These are phyloP conservation scores for Drosophila tripunctata DNA, from an alignment of 2,888 invertebrate genomes.

Conservation along the genomic window DNA sequence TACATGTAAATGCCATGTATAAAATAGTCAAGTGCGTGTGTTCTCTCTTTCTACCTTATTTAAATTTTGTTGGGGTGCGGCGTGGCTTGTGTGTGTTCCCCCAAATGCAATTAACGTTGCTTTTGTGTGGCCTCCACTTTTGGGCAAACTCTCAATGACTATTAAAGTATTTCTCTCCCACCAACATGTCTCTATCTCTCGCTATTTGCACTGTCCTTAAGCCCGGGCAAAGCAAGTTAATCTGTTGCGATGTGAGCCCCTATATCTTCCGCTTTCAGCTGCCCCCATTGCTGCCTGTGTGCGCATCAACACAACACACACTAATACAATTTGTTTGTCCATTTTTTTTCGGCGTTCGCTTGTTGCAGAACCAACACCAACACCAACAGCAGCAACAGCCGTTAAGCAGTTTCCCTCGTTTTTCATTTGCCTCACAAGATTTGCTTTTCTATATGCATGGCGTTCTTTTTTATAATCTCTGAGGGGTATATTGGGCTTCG, in stretches of 20 bases:
- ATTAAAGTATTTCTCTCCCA: constrained; percentile 1
- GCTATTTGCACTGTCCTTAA: constrained; percentile 64
- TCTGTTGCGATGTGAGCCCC: constrained; percentile 61
- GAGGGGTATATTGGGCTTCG: too few species aligned
- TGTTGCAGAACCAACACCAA: constrained; percentile 30
- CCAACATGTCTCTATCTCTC: constrained; percentile 4
- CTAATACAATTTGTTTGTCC: constrained; percentile 63
- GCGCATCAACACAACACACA: too few species aligned
- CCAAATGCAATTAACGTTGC: constrained; percentile 75
- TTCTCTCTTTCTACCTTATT: constrained; percentile 54
- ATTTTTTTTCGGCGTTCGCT: constrained; percentile 41
- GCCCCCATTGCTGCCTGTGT: constrained; percentile 2
- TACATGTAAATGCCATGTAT: constrained; percentile 61
- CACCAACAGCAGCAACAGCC: constrained; percentile 46
- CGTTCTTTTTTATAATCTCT: background rate
- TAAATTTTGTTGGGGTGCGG: constrained; percentile 42
- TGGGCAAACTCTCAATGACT: constrained; percentile 27
- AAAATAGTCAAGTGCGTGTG: constrained; percentile 52
- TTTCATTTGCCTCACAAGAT: constrained; percentile 70
- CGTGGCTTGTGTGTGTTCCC: constrained; percentile 34
- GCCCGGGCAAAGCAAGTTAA: constrained; percentile 68
- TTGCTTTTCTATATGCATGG: constrained; percentile 51
- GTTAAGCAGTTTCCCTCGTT: constrained; percentile 74
- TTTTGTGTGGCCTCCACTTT: constrained; percentile 69
- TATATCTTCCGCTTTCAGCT: background rate